Evolutionary conservation across 2,797 vertebrate genomes (phyloP), one percentile per base, ranked within the genome.

Genomic region (Artibeus jamaicensis): DNA sequence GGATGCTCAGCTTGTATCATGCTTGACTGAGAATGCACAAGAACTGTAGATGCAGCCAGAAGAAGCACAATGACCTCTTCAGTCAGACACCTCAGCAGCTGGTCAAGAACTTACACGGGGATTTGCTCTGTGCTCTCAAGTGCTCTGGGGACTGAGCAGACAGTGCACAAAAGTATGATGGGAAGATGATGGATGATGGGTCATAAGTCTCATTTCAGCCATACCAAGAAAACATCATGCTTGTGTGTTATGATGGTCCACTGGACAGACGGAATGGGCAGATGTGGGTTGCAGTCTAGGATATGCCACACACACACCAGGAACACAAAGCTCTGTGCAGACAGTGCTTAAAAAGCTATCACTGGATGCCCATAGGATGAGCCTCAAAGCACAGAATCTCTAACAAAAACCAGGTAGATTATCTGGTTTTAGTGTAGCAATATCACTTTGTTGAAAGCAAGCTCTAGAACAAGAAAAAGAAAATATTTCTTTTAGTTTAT

Each of bases 171-270:
- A 99, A 98, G 98, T 98, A 98, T 99, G 99, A 99, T 98, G 98
- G 98, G 98, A 97, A 98, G 97, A 99, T 99, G 99, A 99, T 99
- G 99, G 98, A 99, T 99, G 98, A 98, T 93, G 98, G 99, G 99
- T 99, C 98, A 97, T 99, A 98, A 98, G 98, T 99, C 99, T 99
- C 98, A 98, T 98, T 99, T 99, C 98, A 99, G 98, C 98, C 99
- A 96, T 98, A 98, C 98, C 99, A 99, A 99, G 99, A 99, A 99
- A 99, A 99, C 98, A 98, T 98, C 98, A 92, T 98, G 98, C 99
- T 99, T 96, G 91, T 98, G 98, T 99, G 98, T 99, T 99, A 98
- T 98, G 98, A 98, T 98, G 98, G 99, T 98, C 98, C 96, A 97
- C 98, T 98, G 98, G 98, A 99, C 98, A 98, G 98, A 98, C 96